Conservation (phyloP, 2,888 invertebrate genomes). For the Bombylius discolor region DNA sequence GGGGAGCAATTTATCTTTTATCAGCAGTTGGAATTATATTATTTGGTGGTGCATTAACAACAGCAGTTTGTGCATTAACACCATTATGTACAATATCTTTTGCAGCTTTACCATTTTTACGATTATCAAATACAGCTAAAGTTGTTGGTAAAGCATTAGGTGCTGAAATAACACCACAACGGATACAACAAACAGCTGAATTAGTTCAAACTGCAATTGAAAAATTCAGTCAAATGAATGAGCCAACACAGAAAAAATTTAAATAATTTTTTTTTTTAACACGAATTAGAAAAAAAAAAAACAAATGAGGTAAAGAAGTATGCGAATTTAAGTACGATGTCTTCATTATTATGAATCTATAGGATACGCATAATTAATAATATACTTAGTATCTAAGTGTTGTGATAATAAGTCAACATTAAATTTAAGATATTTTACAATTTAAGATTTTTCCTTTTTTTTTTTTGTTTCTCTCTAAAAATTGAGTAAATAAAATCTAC, state of each 20-base stretch:
- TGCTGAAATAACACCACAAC: constrained; percentile 41
- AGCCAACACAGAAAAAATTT: constrained; percentile 3
- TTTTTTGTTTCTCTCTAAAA: too few species aligned
- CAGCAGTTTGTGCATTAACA: constrained; percentile 43
- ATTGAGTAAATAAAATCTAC: too few species aligned
- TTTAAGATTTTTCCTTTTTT: too few species aligned
- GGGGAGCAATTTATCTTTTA: constrained; percentile 35
- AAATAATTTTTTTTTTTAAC: too few species aligned
- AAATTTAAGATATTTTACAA: too few species aligned
- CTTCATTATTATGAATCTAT: too few species aligned
- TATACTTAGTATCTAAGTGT: too few species aligned
- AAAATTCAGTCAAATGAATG: constrained; percentile 38
- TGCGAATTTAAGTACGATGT: too few species aligned
- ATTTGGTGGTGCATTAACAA: constrained; percentile 41
- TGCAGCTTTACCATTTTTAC: constrained; percentile 26
- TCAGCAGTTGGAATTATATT: constrained; percentile 37
- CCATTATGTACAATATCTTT: constrained; percentile 42
- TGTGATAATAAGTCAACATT: too few species aligned
- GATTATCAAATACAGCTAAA: constrained; percentile 23
- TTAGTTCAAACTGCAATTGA: constrained; percentile 43
- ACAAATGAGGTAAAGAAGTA: too few species aligned
- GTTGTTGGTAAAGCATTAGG: constrained; percentile 28
- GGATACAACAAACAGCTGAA: constrained; percentile 40
- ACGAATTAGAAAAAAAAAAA: too few species aligned
- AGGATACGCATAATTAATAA: too few species aligned